Percentiles rank a stretch among this genome's conserved stretches.
These are phyloP conservation scores for Sphaeramia orbicularis DNA, from an alignment of 2,797 vertebrate genomes.

Conservation along the genomic window DNA sequence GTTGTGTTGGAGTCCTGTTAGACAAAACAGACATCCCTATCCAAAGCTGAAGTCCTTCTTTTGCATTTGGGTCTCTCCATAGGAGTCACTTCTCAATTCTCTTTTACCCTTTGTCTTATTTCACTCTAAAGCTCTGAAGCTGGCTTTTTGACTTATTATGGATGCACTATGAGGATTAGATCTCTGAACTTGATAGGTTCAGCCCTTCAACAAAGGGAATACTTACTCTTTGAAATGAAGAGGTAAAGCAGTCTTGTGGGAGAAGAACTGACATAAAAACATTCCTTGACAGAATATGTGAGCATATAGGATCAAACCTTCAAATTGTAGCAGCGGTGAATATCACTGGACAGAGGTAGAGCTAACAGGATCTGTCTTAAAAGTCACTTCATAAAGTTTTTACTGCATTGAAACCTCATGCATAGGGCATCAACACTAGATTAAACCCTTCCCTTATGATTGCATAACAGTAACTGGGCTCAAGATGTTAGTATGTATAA, in stretches of 20 bases:
- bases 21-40: slow-evolving; percentile 54
- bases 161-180: slow-evolving; percentile 66
- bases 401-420: background rate
- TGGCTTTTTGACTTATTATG: slow-evolving; percentile 66
- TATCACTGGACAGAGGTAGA: slow-evolving; percentile 45
- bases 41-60: slow-evolving; percentile 34
- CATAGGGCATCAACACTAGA: slow-evolving; percentile 7
- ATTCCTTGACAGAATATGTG: slow-evolving; percentile 64
- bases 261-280: slow-evolving; percentile 40
- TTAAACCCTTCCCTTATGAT: background rate
- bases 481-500: too few species aligned
- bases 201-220: slow-evolving; percentile 77
- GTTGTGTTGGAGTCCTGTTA: slow-evolving; percentile 45
- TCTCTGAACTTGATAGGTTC: slow-evolving; percentile 60
- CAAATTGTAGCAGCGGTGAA: slow-evolving; percentile 44
- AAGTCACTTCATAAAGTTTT: slow-evolving; percentile 42
- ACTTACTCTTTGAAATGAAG: slow-evolving; percentile 73
- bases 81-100: slow-evolving; percentile 50
- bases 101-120: slow-evolving; percentile 57
- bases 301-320: slow-evolving; percentile 56
- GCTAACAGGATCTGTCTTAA: slow-evolving; percentile 34
- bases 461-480: background rate
- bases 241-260: slow-evolving; percentile 62
- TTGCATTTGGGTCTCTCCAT: slow-evolving; percentile 28
- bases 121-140: slow-evolving; percentile 41